These are phyloP conservation scores for Telmatochromis sp. DNA, from an alignment of 2,113 vertebrate species.

Conservation along the genomic window DNA sequence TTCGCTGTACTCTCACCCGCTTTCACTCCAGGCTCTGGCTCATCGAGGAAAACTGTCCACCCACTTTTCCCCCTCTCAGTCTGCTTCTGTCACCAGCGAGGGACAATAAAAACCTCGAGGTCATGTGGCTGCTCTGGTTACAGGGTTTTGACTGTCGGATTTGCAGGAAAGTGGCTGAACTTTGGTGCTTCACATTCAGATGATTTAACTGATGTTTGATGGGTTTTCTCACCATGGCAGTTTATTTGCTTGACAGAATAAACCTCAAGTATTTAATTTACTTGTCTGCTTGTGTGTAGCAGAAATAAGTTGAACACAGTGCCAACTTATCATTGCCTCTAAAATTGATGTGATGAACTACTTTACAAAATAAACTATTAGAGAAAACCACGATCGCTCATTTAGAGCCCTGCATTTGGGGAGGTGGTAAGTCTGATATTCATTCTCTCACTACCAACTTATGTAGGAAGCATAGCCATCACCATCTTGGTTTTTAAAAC, in stretches of 20 bases:
- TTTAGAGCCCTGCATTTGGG: neutral
- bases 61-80: neutral
- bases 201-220: neutral
- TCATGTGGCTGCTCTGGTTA: conserved; percentile 29
- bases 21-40: conserved; percentile 19
- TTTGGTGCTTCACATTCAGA: neutral
- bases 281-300: neutral
- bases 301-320: neutral
- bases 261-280: neutral
- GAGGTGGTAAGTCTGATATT: neutral
- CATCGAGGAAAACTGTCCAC: neutral
- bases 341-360: neutral
- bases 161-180: neutral
- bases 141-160: neutral
- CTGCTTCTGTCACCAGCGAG: conserved; percentile 29
- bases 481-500: neutral
- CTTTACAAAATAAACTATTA: neutral
- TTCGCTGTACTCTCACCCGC: neutral
- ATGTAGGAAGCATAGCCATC: neutral
- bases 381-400: neutral
- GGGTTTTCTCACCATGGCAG: neutral
- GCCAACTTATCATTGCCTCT: neutral
- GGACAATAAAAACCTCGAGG: conserved; percentile 4
- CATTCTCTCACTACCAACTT: neutral
- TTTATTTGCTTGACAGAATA: neutral